Percentiles rank a stretch among this genome's conserved stretches.
Evolutionary conservation across 2,797 vertebrate species (phyloP).

Genomic region (Girardinus metallicus): DNA sequence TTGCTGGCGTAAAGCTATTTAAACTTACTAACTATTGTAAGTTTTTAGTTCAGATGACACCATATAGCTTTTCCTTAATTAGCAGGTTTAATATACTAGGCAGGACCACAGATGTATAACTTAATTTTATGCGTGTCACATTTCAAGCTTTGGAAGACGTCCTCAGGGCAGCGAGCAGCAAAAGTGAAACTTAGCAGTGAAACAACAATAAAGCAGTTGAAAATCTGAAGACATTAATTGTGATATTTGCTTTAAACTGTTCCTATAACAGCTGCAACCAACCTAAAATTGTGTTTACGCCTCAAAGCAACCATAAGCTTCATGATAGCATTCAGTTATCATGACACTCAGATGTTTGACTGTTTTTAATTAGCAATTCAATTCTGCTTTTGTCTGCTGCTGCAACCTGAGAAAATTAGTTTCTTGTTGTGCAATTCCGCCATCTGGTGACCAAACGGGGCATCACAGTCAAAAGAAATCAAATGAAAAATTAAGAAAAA

Average conservation of each 20-base stretch:
- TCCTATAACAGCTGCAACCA: not conserved
- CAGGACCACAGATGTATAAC: not conserved
- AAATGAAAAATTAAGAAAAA: not conserved
- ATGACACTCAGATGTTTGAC: not conserved
- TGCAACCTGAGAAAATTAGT: not conserved
- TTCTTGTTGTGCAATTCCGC: slow-evolving; percentile 38
- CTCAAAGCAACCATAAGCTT: not conserved
- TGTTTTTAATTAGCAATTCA: not conserved
- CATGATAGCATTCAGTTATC: not conserved
- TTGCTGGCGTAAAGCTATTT: slow-evolving; percentile 15
- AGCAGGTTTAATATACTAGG: not conserved
- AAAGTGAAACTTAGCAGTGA: not conserved
- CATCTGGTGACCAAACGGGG: slow-evolving; percentile 61
- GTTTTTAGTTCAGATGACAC: slow-evolving; percentile 7
- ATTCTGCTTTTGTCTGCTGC: not conserved
- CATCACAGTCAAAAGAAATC: not conserved
- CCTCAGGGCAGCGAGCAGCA: not conserved
- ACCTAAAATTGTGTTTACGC: not conserved
- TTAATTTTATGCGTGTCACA: not conserved
- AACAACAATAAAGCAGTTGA: not conserved
- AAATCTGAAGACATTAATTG: not conserved
- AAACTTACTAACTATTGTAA: slow-evolving; percentile 15
- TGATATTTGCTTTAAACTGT: not conserved
- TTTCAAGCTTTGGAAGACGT: not conserved
- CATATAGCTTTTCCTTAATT: not conserved